Conservation (phyloP, 2,888 invertebrate genomes). For the Clepsis dumicolana region DNA sequence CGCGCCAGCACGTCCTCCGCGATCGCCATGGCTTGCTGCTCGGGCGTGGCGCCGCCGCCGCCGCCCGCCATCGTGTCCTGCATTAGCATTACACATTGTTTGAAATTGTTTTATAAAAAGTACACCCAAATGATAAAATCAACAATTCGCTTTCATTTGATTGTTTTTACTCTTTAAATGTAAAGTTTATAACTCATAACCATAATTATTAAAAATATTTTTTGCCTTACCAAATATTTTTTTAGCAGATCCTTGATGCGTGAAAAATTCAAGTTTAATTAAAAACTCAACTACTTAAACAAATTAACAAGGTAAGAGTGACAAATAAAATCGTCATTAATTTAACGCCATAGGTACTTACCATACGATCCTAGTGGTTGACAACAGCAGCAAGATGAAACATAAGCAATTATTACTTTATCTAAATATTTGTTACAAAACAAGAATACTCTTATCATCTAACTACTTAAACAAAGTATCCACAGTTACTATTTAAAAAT, state of each 20-base stretch:
- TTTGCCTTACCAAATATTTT: constrained; percentile 72
- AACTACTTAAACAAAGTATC: background rate
- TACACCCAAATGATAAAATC: no score
- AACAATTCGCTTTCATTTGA: no score
- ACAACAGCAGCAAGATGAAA: constrained; percentile 29
- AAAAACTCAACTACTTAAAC: background rate
- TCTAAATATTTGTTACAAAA: background rate
- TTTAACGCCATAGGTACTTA: constrained; percentile 10
- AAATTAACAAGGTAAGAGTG: background rate
- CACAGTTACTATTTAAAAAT: background rate
- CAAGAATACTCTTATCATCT: no score
- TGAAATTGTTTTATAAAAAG: background rate
- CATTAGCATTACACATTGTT: background rate
- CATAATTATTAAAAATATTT: background rate
- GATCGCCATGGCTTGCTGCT: constrained; percentile 92
- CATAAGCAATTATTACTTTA: constrained; percentile 49
- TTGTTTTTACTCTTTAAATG: no score
- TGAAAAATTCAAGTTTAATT: constrained; percentile 52
- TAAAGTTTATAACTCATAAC: background rate
- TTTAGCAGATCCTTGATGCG: constrained; percentile 81
- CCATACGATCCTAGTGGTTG: constrained; percentile 1
- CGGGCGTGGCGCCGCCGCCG: constrained; percentile 89
- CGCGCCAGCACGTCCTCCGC: constrained; percentile 92
- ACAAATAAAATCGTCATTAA: background rate
- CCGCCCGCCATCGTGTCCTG: constrained; percentile 88